Evolutionary conservation across 2,113 vertebrate species (phyloP).

Genomic region (Pteruthius melanotis): DNA sequence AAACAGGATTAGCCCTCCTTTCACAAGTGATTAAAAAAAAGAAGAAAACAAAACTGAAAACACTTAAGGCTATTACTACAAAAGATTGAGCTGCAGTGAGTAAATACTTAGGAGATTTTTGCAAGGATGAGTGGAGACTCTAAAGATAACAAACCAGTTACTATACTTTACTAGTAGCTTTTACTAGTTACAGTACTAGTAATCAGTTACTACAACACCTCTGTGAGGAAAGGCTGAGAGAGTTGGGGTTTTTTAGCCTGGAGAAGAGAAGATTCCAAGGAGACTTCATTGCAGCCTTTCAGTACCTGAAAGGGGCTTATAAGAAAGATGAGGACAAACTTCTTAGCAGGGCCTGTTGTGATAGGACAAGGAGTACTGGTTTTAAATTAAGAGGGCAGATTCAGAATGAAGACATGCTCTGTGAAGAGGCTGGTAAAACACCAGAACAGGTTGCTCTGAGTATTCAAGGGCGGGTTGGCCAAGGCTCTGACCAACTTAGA

Average conservation of each 20-base stretch:
- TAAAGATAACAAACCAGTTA: not conserved
- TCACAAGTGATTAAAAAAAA: not conserved
- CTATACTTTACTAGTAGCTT: not conserved
- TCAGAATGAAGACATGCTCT: not conserved
- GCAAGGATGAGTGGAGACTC: not conserved
- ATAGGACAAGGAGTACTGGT: not conserved
- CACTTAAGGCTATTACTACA: not conserved
- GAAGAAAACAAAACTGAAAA: not conserved
- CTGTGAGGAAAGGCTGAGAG: not conserved
- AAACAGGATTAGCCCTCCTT: not conserved
- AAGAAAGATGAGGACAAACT: not conserved
- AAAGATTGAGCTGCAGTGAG: not conserved
- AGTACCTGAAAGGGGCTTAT: not conserved
- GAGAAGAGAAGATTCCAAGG: not conserved
- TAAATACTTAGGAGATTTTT: not conserved
- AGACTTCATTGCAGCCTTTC: not conserved
- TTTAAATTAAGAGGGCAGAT: not conserved
- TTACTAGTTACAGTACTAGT: not conserved
- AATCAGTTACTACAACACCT: not conserved
- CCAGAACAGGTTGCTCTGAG: not conserved
- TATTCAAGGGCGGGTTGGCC: not conserved
- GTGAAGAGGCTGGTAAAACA: not conserved
- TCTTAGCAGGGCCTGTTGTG: not conserved
- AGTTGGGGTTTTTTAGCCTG: not conserved
- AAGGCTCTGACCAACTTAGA: not conserved